These are phyloP conservation scores for Eristalis arbustorum DNA, from an alignment of 2,888 invertebrate genomes.

Conservation along the genomic window DNA sequence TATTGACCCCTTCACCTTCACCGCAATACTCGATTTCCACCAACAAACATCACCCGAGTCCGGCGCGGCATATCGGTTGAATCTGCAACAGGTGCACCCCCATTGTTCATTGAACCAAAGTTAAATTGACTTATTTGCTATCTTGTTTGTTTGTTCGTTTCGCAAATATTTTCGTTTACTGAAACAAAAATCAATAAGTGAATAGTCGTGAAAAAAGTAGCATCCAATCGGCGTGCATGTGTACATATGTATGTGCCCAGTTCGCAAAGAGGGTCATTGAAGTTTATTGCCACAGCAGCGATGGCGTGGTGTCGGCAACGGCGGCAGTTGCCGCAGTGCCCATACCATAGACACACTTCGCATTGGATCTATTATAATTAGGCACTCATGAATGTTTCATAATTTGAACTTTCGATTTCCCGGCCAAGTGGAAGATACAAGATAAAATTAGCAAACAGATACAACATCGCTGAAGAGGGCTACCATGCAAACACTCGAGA, in stretches of 20 bases:
- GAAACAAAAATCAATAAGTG: constrained; percentile 42
- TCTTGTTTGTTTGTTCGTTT: constrained; percentile 52
- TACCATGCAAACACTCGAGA: background rate
- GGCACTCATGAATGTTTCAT: constrained; percentile 25
- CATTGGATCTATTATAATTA: constrained; percentile 4
- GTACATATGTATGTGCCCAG: background rate
- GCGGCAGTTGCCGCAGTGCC: background rate
- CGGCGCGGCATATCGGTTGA: constrained; percentile 21
- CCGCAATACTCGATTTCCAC: constrained; percentile 54
- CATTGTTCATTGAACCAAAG: constrained; percentile 51
- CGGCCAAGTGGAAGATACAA: background rate
- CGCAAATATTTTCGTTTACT: constrained; percentile 45
- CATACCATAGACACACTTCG: constrained; percentile 4
- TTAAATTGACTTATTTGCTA: constrained; percentile 48
- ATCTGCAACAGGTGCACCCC: constrained; percentile 60
- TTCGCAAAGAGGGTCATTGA: constrained; percentile 52
- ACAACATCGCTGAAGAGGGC: background rate
- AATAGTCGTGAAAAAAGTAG: background rate
- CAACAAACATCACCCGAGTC: constrained; percentile 16
- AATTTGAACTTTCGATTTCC: constrained; percentile 44
- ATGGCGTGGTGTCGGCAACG: background rate
- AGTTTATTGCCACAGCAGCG: constrained; percentile 46
- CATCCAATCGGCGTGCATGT: background rate
- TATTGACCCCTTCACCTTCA: constrained; percentile 62
- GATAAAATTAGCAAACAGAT: background rate